These are phyloP conservation scores for Gymnopithys bicolor DNA, from an alignment of 2,797 vertebrate species.

Conservation along the genomic window DNA sequence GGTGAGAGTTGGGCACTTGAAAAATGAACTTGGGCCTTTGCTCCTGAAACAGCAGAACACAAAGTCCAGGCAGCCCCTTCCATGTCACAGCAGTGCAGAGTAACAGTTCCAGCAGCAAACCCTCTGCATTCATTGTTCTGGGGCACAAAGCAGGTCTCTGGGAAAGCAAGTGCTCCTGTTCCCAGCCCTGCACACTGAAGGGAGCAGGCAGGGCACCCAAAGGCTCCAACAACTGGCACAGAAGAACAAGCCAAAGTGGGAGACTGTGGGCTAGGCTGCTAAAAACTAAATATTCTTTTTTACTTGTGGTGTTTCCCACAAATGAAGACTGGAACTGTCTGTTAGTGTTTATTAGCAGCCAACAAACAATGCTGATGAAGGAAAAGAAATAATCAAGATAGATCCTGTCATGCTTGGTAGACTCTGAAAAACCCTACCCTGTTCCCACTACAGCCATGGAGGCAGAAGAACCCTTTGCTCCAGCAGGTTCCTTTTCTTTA, in stretches of 20 bases:
- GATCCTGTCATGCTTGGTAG: neutral
- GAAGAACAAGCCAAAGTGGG: neutral
- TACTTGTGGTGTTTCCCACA: neutral
- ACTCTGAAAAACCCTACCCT: neutral
- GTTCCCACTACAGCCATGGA: fast-evolving
- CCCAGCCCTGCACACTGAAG: neutral
- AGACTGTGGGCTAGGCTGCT: neutral
- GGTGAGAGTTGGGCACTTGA: neutral
- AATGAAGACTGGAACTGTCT: neutral
- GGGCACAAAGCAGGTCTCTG: neutral
- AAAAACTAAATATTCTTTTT: neutral
- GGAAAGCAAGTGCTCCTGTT: neutral
- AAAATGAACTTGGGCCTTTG: neutral
- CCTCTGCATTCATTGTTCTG: neutral
- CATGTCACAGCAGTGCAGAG: neutral
- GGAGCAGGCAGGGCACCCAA: neutral
- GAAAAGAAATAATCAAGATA: neutral
- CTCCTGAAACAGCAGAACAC: neutral
- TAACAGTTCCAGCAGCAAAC: neutral
- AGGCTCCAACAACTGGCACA: neutral
- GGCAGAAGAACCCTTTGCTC: neutral
- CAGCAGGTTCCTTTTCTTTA: neutral
- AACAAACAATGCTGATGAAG: neutral
- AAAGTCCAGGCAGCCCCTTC: neutral
- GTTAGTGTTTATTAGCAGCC: neutral